Evolutionary conservation across 2,797 vertebrate genomes (phyloP).

Genomic region (Labroides dimidiatus): DNA sequence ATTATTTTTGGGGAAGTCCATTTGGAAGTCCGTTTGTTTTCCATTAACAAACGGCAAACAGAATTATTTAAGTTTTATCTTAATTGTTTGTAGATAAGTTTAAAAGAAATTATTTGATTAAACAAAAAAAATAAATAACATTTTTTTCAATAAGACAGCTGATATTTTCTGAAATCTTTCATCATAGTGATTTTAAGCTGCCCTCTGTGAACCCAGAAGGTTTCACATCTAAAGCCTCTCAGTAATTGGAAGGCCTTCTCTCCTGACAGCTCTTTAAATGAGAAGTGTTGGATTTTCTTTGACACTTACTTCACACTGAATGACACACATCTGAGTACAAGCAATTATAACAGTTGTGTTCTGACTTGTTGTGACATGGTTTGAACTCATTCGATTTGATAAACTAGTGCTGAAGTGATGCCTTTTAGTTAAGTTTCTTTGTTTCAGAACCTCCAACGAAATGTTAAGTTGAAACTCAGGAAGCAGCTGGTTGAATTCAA

Average conservation of each 20-base stretch:
- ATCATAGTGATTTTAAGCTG: background rate
- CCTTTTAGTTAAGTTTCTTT: background rate
- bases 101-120: too few species aligned
- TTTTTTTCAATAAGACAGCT: too few species aligned
- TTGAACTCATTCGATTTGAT: background rate
- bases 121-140: too few species aligned
- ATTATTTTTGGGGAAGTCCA: too few species aligned
- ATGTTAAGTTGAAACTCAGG: too few species aligned
- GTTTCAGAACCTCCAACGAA: too few species aligned
- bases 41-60: too few species aligned
- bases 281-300: background rate
- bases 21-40: too few species aligned
- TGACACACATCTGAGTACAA: background rate
- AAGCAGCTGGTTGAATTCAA: background rate
- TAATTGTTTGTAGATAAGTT: too few species aligned
- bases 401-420: background rate
- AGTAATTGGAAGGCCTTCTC: background rate
- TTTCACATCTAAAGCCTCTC: conserved; percentile 1
- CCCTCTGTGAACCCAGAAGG: background rate
- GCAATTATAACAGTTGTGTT: background rate
- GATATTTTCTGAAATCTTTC: too few species aligned
- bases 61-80: too few species aligned
- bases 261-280: background rate
- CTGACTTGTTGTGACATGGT: background rate
- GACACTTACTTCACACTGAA: background rate